Conservation (phyloP, 2,113 vertebrate species). For the Cinclus mexicanus region DNA sequence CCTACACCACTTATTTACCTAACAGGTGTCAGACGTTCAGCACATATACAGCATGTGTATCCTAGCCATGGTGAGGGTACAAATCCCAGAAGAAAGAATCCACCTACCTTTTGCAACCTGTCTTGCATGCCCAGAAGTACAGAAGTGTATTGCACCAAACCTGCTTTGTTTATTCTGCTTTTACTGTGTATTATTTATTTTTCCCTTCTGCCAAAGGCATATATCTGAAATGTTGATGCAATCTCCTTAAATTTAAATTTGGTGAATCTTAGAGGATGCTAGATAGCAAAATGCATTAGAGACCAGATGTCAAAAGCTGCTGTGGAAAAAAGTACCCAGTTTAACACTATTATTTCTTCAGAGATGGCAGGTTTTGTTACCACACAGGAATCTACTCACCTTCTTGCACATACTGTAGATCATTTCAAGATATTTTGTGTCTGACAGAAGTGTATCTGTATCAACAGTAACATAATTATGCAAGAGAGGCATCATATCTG, state of each 20-base stretch:
- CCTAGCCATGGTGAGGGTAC: not conserved
- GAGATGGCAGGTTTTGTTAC: not conserved
- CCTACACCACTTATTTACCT: not conserved
- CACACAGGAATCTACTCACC: constrained; percentile 73
- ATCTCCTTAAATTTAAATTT: not conserved
- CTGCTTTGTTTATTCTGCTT: not conserved
- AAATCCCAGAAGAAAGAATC: not conserved
- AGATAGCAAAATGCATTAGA: not conserved
- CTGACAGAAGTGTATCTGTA: constrained; percentile 93
- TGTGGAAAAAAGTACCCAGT: not conserved
- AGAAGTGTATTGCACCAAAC: not conserved
- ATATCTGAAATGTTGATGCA: not conserved
- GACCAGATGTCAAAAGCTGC: not conserved
- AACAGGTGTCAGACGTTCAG: not conserved
- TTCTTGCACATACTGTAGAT: constrained; percentile 99
- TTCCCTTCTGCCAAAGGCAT: not conserved
- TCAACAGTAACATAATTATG: constrained; percentile 99
- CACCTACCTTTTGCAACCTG: not conserved
- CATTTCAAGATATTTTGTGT: constrained; percentile 98
- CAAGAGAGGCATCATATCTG: constrained; percentile 99
- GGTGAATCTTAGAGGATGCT: not conserved
- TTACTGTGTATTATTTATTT: not conserved
- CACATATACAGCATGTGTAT: not conserved
- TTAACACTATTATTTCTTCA: not conserved
- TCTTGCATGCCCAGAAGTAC: not conserved